These are phyloP conservation scores for Lateolabrax maculatus DNA, from an alignment of 2,797 vertebrate genomes.

Conservation along the genomic window DNA sequence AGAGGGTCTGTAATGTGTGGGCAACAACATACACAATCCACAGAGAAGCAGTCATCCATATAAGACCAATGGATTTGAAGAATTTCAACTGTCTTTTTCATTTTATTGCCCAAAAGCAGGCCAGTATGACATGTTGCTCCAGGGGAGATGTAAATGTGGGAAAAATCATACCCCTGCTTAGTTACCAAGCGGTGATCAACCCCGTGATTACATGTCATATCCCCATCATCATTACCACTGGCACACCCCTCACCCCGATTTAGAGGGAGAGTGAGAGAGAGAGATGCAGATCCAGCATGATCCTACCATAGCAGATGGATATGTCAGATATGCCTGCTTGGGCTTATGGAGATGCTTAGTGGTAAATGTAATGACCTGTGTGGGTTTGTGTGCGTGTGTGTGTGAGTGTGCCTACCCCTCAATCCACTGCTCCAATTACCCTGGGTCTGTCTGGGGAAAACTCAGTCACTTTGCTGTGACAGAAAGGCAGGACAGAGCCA, in stretches of 20 bases:
- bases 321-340: slow-evolving; percentile 80
- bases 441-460: slow-evolving; percentile 66
- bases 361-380: slow-evolving; percentile 83
- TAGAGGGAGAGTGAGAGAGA: slow-evolving; percentile 47
- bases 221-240: slow-evolving; percentile 64
- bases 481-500: slow-evolving; percentile 35
- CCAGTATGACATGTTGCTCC: slow-evolving; percentile 51
- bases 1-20: slow-evolving; percentile 11
- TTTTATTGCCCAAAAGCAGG: slow-evolving; percentile 27
- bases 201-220: slow-evolving; percentile 67
- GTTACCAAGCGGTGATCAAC: slow-evolving; percentile 58
- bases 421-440: slow-evolving; percentile 73
- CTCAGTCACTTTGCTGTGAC: slow-evolving; percentile 56
- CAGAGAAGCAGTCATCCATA: slow-evolving; percentile 34
- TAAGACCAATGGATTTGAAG: slow-evolving; percentile 53
- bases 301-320: slow-evolving; percentile 78
- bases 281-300: slow-evolving; percentile 66
- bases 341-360: slow-evolving; percentile 80
- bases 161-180: slow-evolving; percentile 68
- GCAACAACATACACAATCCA: slow-evolving; percentile 38
- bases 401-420: slow-evolving; percentile 48
- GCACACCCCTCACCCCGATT: slow-evolving; percentile 72
- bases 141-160: slow-evolving; percentile 49
- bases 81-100: slow-evolving; percentile 51
- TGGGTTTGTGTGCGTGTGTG: slow-evolving; percentile 41